Evolutionary conservation across 2,888 invertebrate species (phyloP), one percentile per base, ranked within the genome.

Genomic region (Kryphioiulus occultus): DNA sequence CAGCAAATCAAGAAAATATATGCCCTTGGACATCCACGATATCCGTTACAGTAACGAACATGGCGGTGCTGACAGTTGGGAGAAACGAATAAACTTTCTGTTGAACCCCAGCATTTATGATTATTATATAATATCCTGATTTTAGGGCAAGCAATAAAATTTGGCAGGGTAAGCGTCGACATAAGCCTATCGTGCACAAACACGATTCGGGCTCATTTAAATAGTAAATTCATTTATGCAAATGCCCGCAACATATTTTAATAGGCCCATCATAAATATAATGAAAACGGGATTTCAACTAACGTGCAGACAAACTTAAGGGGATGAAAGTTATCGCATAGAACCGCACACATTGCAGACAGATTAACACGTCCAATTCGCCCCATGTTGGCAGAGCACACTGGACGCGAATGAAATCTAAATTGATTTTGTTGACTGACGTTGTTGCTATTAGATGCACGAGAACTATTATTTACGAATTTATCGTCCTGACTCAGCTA

Each of bases 81-180:
- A 10, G 68, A 5, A 68, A 68, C 22, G 78, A 22, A 78, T 26
- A 78, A 78, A 78, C 78, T 10, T 30, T 30, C 78, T 30, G 78
- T 22, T 78, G 30, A 78, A 78, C 22, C 22, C 78, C 78, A 78
- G 15, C 30, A 78, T 78, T 78, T 78, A 78, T 78, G 78, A 78
- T 78, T 78, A 78, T 78, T 78, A 78, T 78, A 78, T 78, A 78
- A 78, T 78, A 78, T 15, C 78, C 26, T 26, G 22, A 78, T 78
- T 78, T 78, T 78, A 78, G 78, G 78, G 30, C 78, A 78, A 78
- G 78, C 78, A 78, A 78, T 78, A 78, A 78, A 78, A 22, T 78
- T 12, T 26, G 78, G 78, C 26, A 78, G 78, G 30, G 30, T 78
- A 30, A 78, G 78, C 78, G 15, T 22, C 1, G 78, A 22, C 5